Conservation (phyloP, 1,140 invertebrate genomes). For the Ladona fulva region DNA sequence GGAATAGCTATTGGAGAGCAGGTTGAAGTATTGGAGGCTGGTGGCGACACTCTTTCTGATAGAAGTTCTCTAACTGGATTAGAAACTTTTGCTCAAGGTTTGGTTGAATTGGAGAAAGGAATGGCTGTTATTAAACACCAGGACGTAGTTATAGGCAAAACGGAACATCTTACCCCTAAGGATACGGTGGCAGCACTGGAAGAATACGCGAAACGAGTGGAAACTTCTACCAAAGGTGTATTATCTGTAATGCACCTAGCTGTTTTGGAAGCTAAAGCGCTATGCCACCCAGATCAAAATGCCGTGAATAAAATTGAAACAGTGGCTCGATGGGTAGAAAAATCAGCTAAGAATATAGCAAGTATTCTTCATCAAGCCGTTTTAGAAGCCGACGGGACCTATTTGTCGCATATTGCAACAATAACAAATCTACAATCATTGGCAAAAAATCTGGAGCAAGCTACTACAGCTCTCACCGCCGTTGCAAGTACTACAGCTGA, state of each 20-base stretch:
- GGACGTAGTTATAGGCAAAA: not conserved
- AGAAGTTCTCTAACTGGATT: conserved; percentile 41
- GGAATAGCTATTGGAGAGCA: not conserved
- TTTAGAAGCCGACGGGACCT: not conserved
- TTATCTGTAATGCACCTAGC: not conserved
- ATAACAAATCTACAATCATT: not conserved
- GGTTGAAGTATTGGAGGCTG: not conserved
- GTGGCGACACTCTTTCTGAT: conserved; percentile 17
- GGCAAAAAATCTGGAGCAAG: not conserved
- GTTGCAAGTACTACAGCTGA: not conserved
- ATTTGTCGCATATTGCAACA: not conserved
- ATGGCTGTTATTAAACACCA: conserved; percentile 34
- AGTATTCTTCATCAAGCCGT: not conserved
- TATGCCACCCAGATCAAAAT: not conserved
- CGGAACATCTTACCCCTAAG: not conserved
- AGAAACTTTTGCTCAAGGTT: conserved; percentile 39
- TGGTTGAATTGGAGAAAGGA: conserved; percentile 40
- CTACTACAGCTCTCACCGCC: not conserved
- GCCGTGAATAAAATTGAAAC: not conserved
- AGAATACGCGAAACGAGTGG: not conserved
- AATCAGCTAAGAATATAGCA: not conserved
- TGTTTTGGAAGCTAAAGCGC: not conserved
- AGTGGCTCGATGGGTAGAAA: not conserved
- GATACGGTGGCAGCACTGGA: not conserved
- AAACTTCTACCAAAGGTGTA: not conserved